Percentiles rank a stretch among this genome's conserved stretches.
Conservation (phyloP, 2,888 invertebrate species). For the Copidosoma aretas region DNA sequence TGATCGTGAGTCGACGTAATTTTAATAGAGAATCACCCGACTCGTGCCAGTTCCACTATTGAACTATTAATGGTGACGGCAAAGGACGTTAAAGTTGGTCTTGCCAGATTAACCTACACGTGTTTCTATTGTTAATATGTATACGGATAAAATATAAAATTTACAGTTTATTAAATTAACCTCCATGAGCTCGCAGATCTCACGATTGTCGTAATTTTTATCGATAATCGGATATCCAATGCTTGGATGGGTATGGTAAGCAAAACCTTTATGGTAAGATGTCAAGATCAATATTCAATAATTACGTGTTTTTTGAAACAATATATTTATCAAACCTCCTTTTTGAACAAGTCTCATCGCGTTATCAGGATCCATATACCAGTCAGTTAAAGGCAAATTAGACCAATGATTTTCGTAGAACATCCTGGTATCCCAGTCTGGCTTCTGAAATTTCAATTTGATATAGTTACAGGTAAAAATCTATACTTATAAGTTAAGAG, state of each 20-base stretch:
- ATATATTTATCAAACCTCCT: slow-evolving; percentile 38
- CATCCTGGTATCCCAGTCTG: slow-evolving; percentile 50
- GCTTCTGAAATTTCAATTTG: not conserved
- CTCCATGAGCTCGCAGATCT: slow-evolving; percentile 52
- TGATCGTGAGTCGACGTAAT: too few relatives aligned
- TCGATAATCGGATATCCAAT: slow-evolving; percentile 52
- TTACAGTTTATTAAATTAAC: too few relatives aligned
- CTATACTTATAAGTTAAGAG: not conserved
- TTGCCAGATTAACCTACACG: slow-evolving; percentile 2
- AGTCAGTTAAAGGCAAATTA: slow-evolving; percentile 45
- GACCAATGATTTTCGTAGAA: slow-evolving; percentile 44
- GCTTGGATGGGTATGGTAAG: slow-evolving; percentile 54
- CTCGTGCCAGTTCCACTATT: slow-evolving; percentile 2
- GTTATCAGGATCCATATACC: slow-evolving; percentile 47
- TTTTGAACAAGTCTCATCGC: slow-evolving; percentile 48
- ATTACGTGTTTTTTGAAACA: too few relatives aligned
- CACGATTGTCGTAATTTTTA: slow-evolving; percentile 48
- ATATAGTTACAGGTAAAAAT: too few relatives aligned
- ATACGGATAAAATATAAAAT: too few relatives aligned
- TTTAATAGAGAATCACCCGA: slow-evolving; percentile 1
- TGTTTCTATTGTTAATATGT: too few relatives aligned
- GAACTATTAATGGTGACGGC: slow-evolving; percentile 2
- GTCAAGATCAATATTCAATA: too few relatives aligned
- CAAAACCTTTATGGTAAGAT: slow-evolving; percentile 35
- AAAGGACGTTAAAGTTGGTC: not conserved